These are phyloP conservation scores for Phthorimaea operculella DNA, from an alignment of 1,140 invertebrate species.

Conservation along the genomic window DNA sequence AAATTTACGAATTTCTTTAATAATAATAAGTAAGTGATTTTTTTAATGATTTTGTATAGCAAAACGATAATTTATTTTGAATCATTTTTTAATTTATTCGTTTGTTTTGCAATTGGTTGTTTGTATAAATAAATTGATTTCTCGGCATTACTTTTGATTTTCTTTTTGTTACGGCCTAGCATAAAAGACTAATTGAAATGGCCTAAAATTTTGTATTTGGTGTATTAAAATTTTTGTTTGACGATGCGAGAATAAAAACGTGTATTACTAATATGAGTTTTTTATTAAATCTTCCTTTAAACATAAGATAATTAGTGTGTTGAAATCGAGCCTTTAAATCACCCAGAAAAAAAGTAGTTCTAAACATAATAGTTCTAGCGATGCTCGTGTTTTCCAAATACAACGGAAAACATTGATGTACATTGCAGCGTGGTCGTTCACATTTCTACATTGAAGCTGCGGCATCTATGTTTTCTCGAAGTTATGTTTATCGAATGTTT, in stretches of 20 bases:
- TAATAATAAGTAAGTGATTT: slow-evolving; percentile 24
- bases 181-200: slow-evolving; percentile 30
- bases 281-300: no score
- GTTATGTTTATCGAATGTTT: no score
- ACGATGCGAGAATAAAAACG: slow-evolving; percentile 56
- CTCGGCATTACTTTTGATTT: slow-evolving; percentile 14
- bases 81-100: slow-evolving; percentile 20
- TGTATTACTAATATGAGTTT: slow-evolving; percentile 32
- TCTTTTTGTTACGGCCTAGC: slow-evolving; percentile 38
- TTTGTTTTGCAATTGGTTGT: slow-evolving; percentile 21
- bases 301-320: no score
- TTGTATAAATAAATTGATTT: slow-evolving; percentile 24
- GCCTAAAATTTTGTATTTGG: slow-evolving; percentile 40
- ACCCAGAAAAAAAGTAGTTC: no score
- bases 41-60: slow-evolving; percentile 33
- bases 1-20: slow-evolving; percentile 29
- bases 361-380: no score
- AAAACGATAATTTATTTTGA: slow-evolving; percentile 16
- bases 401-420: no score
- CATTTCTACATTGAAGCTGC: no score
- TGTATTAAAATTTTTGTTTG: slow-evolving; percentile 40
- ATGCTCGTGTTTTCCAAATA: no score
- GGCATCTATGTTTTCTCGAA: no score
- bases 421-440: no score
- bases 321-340: no score